phyloP scores from a whole-genome alignment of 2,888 invertebrate species.

The Trichopoda pennipes region DNA sequence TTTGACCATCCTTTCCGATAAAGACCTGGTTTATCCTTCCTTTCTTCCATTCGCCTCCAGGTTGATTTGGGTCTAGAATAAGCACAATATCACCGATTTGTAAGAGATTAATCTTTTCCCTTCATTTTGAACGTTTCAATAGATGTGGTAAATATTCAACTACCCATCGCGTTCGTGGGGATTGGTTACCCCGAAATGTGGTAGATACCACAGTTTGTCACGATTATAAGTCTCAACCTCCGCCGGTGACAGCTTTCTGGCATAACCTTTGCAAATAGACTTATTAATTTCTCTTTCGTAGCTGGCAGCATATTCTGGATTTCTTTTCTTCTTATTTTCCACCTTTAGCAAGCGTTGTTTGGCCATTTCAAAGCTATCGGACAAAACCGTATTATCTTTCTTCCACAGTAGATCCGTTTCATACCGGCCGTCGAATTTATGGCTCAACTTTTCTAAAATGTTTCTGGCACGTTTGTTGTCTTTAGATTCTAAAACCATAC shows the following conservation, averaged over 20 bases:
- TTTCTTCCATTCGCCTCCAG: conserved; percentile 52
- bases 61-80: conserved; percentile 42
- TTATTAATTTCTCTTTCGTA: conserved; percentile 57
- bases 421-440: conserved; percentile 18
- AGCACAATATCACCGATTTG: conserved; percentile 49
- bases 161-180: conserved; percentile 68
- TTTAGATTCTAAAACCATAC: conserved; percentile 36
- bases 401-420: conserved; percentile 67
- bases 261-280: conserved; percentile 61
- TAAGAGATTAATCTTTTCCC: conserved; percentile 33
- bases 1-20: conserved; percentile 50
- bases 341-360: conserved; percentile 51
- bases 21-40: conserved; percentile 47
- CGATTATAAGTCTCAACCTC: neutral
- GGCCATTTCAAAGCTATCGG: conserved; percentile 63
- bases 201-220: conserved; percentile 51
- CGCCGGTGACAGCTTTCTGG: conserved; percentile 20
- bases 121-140: conserved; percentile 50
- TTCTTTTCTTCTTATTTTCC: conserved; percentile 52
- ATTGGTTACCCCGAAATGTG: conserved; percentile 53
- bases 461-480: conserved; percentile 9
- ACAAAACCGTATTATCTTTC: conserved; percentile 31
- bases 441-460: conserved; percentile 32
- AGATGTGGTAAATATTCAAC: conserved; percentile 59
- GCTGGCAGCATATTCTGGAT: conserved; percentile 46